Evolutionary conservation across 2,797 vertebrate species (phyloP).

Genomic region (Potorous gilbertii): DNA sequence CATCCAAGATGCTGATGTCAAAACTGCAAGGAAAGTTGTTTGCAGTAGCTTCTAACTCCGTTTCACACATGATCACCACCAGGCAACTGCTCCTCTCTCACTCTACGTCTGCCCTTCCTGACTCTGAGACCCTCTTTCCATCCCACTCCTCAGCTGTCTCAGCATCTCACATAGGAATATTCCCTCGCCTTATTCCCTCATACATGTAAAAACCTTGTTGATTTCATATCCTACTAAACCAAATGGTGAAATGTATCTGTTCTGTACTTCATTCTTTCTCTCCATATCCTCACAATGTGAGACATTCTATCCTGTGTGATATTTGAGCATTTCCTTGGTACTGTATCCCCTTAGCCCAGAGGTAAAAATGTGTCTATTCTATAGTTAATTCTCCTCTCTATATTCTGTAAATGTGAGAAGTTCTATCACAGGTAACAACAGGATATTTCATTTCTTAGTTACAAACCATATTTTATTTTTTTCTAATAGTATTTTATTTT

Average conservation of each 20-base stretch:
- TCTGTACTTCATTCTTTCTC: neutral
- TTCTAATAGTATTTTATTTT: too few relatives aligned
- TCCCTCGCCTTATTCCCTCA: neutral
- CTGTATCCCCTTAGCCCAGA: neutral
- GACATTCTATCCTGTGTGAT: neutral
- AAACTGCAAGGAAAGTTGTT: neutral
- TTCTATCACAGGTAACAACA: neutral
- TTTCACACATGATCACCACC: neutral
- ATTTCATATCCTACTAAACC: neutral
- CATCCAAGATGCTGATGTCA: neutral
- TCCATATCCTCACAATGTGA: neutral
- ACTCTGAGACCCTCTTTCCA: neutral
- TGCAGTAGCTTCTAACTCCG: neutral
- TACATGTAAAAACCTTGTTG: neutral
- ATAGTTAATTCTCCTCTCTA: neutral
- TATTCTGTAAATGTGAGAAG: neutral
- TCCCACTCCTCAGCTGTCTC: neutral
- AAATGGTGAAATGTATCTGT: neutral
- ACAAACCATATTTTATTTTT: neutral
- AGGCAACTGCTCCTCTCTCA: neutral
- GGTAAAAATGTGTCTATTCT: neutral
- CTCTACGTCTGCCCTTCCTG: neutral
- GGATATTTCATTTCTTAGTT: neutral
- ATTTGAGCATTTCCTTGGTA: neutral
- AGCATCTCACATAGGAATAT: neutral